A percentile compares a stretch with the other conserved stretches of the same genome.
Evolutionary conservation across 2,888 invertebrate genomes (phyloP).

Genomic region (Rhaphigaster nebulosa): DNA sequence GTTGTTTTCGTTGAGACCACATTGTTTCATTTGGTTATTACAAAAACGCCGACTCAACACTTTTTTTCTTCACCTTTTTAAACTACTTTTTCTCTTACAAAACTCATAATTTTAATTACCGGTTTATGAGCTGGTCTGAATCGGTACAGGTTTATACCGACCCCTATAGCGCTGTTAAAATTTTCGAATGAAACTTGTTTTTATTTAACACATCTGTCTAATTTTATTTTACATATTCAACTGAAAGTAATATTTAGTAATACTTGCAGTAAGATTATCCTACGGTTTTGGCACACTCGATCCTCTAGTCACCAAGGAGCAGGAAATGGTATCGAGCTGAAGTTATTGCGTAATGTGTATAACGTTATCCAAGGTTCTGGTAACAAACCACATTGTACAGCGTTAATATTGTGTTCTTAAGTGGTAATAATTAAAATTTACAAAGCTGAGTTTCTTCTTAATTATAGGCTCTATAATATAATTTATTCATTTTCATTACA

Average conservation of each 20-base stretch:
- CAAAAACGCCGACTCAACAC: too few species aligned
- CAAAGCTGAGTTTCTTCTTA: too few species aligned
- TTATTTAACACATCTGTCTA: not conserved
- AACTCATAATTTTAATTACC: too few species aligned
- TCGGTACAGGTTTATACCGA: too few species aligned
- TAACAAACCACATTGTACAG: not conserved
- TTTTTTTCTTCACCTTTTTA: too few species aligned
- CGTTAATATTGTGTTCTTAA: not conserved
- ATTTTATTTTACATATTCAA: not conserved
- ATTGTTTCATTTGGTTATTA: too few species aligned
- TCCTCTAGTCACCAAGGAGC: not conserved
- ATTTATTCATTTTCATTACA: too few species aligned
- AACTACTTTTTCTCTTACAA: not conserved
- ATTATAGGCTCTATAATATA: too few species aligned
- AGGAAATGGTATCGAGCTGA: not conserved
- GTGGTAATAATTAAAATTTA: not conserved
- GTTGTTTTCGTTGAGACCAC: too few species aligned
- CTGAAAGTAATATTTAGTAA: not conserved
- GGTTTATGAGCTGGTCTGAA: too few species aligned
- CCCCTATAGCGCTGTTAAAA: too few species aligned
- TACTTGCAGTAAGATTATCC: not conserved
- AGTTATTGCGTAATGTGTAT: not conserved
- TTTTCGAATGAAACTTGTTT: not conserved
- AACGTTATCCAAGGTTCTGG: not conserved
- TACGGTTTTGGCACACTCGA: not conserved